Conservation (phyloP, 2,113 vertebrate genomes). For the Cephalopholis sonnerati region DNA sequence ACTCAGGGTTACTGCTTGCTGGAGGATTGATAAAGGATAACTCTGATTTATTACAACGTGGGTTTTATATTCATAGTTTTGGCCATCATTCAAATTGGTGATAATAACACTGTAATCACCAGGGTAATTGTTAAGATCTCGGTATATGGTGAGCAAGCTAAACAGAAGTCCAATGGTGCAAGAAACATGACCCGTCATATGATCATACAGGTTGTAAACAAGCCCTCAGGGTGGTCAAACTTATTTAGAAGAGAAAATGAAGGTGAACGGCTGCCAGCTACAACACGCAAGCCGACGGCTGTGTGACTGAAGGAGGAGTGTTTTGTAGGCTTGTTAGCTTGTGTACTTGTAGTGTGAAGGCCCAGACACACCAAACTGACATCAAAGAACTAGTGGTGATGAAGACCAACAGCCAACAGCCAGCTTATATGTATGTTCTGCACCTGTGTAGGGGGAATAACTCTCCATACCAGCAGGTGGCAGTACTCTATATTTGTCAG, state of each 20-base stretch:
- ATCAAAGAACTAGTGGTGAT: too few relatives aligned
- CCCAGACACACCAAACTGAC: too few relatives aligned
- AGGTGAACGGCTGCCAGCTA: background rate
- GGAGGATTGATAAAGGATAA: constrained; percentile 5
- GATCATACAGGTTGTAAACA: background rate
- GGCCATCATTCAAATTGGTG: background rate
- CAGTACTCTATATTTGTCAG: too few relatives aligned
- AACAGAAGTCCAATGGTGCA: background rate
- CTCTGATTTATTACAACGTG: background rate
- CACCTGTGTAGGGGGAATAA: too few relatives aligned
- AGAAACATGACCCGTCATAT: background rate
- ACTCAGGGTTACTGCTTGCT: constrained; percentile 30
- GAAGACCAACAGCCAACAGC: too few relatives aligned
- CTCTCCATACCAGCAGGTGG: too few relatives aligned
- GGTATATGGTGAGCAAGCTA: background rate
- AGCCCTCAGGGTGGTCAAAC: background rate
- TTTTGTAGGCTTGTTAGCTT: too few relatives aligned
- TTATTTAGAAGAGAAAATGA: background rate
- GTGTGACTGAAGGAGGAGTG: background rate
- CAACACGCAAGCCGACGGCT: background rate
- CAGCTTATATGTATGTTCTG: too few relatives aligned
- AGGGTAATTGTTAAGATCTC: background rate
- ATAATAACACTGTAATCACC: background rate
- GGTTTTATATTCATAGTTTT: constrained; percentile 6
- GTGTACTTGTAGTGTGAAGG: too few relatives aligned